Conservation (phyloP, 2,113 vertebrate genomes). For the Mystacornis crossleyi region DNA sequence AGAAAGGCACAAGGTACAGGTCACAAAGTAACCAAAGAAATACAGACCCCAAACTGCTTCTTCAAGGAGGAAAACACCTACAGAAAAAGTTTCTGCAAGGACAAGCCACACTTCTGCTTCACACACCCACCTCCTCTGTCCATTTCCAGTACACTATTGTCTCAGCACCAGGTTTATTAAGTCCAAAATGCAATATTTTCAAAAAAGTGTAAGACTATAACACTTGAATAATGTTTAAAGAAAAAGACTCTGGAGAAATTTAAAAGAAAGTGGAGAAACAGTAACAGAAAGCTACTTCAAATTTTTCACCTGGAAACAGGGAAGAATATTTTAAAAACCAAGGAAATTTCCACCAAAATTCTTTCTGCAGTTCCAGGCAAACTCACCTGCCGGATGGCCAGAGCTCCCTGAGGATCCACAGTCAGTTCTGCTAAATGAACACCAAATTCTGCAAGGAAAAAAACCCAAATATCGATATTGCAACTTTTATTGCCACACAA, state of each 20-base stretch:
- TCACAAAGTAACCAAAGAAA: background rate
- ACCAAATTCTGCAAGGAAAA: constrained; percentile 87
- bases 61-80: background rate
- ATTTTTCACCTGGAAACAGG: background rate
- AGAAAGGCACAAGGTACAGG: background rate
- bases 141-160: background rate
- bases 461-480: background rate
- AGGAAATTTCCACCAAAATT: background rate
- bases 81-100: background rate
- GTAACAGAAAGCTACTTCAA: background rate
- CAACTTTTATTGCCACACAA: background rate
- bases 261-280: background rate
- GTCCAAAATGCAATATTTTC: background rate
- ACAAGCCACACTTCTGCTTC: background rate
- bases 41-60: background rate
- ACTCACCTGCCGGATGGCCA: constrained; percentile 95
- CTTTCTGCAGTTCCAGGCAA: background rate
- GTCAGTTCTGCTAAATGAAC: constrained; percentile 97
- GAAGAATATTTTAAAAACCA: background rate
- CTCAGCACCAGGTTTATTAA: background rate
- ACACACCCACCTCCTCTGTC: no score
- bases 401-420: constrained; percentile 92
- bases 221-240: background rate
- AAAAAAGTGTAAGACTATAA: background rate
- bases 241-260: background rate